A percentile compares a stretch with the other conserved stretches of the same genome.
These are phyloP conservation scores for Lutraria rhynchaena DNA, from an alignment of 1,140 invertebrate genomes.

Conservation along the genomic window DNA sequence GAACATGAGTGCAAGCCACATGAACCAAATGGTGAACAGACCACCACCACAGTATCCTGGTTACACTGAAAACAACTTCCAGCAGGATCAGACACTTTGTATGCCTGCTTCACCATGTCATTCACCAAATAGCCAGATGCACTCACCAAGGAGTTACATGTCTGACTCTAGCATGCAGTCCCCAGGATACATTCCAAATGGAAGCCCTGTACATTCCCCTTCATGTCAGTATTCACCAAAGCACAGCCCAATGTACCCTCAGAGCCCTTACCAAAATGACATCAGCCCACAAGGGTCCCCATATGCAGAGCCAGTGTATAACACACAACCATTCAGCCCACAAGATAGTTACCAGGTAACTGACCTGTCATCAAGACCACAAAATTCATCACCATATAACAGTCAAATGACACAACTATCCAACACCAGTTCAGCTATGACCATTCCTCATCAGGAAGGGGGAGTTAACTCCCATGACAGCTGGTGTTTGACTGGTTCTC, in stretches of 20 bases:
- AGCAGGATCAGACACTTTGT: neutral
- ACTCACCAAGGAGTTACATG: conserved; percentile 45
- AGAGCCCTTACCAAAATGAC: conserved; percentile 33
- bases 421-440: conserved; percentile 42
- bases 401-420: conserved; percentile 29
- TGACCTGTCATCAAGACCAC: conserved; percentile 38
- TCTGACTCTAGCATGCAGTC: conserved; percentile 34
- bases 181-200: conserved; percentile 50
- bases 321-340: conserved; percentile 34
- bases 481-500: conserved; percentile 56
- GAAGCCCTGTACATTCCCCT: conserved; percentile 16
- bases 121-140: conserved; percentile 36
- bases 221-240: conserved; percentile 46
- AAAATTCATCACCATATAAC: conserved; percentile 33
- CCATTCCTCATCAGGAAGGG: conserved; percentile 59
- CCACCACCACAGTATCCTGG: conserved; percentile 52
- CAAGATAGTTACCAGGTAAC: conserved; percentile 44
- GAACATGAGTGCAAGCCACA: conserved; percentile 34
- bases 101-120: conserved; percentile 35
- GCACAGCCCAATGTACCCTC: conserved; percentile 55
- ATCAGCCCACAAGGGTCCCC: conserved; percentile 39
- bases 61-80: neutral
- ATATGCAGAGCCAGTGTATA: conserved; percentile 28
- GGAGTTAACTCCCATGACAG: conserved; percentile 54
- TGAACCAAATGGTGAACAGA: conserved; percentile 12